Conservation (phyloP, 2,113 vertebrate species). For the Amphiprion ocellaris region DNA sequence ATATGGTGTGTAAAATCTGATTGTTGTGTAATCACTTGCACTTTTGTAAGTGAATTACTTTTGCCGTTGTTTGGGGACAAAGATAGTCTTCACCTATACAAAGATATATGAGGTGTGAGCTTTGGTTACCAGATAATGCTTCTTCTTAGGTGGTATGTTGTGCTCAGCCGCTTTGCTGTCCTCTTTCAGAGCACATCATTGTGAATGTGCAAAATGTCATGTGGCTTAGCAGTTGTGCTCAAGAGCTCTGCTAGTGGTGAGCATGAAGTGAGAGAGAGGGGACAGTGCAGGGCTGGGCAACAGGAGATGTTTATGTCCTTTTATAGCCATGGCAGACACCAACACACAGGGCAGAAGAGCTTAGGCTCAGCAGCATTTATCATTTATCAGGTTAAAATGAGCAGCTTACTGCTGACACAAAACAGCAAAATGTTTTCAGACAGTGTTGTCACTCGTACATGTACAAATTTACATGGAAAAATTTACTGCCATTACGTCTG, state of each 20-base stretch:
- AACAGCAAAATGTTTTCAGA: conserved; percentile 14
- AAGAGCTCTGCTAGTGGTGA: conserved; percentile 67
- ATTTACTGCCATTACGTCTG: not conserved
- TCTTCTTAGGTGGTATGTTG: conserved; percentile 28
- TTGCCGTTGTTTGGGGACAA: not conserved
- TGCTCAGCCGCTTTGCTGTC: conserved; percentile 30
- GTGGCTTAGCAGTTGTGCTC: conserved; percentile 69
- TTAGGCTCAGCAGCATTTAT: conserved; percentile 70
- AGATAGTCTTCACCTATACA: not conserved
- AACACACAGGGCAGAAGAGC: conserved; percentile 56
- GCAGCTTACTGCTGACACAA: conserved; percentile 32
- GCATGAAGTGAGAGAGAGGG: conserved; percentile 51
- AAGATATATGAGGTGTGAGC: not conserved
- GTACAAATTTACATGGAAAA: not conserved
- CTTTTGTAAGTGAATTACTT: not conserved
- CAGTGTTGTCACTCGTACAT: not conserved
- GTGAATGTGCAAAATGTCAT: conserved; percentile 70
- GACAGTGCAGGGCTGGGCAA: conserved; percentile 55
- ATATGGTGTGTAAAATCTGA: not conserved
- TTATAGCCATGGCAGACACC: conserved; percentile 86
- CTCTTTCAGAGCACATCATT: conserved; percentile 49
- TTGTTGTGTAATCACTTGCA: not conserved
- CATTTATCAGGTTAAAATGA: conserved; percentile 50
- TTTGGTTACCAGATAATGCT: conserved; percentile 6
- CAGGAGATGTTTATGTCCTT: conserved; percentile 83